Conservation (phyloP, 2,113 vertebrate species). For the Sinocyclocheilus anshuiensis region DNA sequence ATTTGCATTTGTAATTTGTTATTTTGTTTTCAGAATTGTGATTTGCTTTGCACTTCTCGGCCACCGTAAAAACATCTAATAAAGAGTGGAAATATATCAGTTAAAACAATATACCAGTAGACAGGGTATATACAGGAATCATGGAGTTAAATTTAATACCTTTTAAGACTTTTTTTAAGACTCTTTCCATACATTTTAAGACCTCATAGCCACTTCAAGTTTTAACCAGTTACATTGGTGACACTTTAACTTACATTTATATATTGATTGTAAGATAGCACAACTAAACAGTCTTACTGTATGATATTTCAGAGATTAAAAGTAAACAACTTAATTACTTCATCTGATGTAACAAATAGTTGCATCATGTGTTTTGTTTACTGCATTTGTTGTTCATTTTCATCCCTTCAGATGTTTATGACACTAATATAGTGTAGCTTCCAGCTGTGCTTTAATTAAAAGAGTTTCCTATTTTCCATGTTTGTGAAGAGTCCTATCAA, state of each 20-base stretch:
- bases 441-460: constrained; percentile 61
- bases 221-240: neutral
- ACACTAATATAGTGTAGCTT: constrained; percentile 46
- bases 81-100: neutral
- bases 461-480: constrained; percentile 48
- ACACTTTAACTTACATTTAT: neutral
- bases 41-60: too few relatives aligned
- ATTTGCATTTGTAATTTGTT: too few relatives aligned
- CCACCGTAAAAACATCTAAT: neutral
- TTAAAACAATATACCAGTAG: neutral
- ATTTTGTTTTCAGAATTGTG: too few relatives aligned
- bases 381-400: constrained; percentile 68
- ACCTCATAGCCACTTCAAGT: neutral
- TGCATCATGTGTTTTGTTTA: constrained; percentile 41
- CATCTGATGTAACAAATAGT: neutral
- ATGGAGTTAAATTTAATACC: neutral
- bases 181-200: too few relatives aligned
- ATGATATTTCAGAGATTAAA: neutral
- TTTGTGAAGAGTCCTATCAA: constrained; percentile 55
- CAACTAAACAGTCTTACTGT: neutral
- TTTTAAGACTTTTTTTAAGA: neutral
- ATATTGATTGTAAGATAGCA: neutral
- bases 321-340: neutral
- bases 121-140: too few relatives aligned
- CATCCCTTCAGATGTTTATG: constrained; percentile 56